Base-by-base conservation (phyloP, 2,797 vertebrate genomes). In the Argyrosomus regius region DNA sequence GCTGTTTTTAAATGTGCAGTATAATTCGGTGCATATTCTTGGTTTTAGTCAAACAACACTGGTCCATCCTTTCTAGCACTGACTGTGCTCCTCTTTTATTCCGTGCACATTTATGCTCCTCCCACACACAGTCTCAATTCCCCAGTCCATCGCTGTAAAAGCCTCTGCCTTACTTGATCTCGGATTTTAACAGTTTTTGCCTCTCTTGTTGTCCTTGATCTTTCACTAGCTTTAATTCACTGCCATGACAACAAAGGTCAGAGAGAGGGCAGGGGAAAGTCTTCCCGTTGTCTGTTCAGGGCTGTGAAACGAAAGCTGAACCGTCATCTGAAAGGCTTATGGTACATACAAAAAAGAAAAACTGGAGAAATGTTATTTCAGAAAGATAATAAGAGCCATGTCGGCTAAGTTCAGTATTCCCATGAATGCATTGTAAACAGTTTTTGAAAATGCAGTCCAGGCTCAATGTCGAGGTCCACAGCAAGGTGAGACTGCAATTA, bases 131-230 rank as follows among this genome's bases (percentile, higher is more conserved):
- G 72, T 77, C 83, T 80, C 78, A 77, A 80, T 65, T 84, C 78
- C 77, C 84, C 46, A 57, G 72, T 73, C 80, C 61, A 57, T 82
- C 3, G 26, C 69, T 80, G 62, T 85, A 78, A 90, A 89, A 90
- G 84, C 80, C 45, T 83, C 74, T 74, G 78, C 75, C 68, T 86
- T 70, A 52, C 86, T 83, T 86, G 81, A 89, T 88, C 80, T 86
- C 24, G 61, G 67, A 90, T 90, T 91, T 88, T 58, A 88, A 81
- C 77, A 74, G 64, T 87, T 85, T 86, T 72, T 0, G 39, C 72
- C 73, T 80, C 49, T 70, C 57, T 80, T 86, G 69, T 85, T 85
- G 87, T 86, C 84, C 81, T 88, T 89, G 84, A 87, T 90, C 88
- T 84, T 63, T 71, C 82, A 73, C 75, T 60, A 59, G 84, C 82